These are phyloP conservation scores for Drosophila setosimentum DNA, from an alignment of 2,888 invertebrate species.

Conservation along the genomic window DNA sequence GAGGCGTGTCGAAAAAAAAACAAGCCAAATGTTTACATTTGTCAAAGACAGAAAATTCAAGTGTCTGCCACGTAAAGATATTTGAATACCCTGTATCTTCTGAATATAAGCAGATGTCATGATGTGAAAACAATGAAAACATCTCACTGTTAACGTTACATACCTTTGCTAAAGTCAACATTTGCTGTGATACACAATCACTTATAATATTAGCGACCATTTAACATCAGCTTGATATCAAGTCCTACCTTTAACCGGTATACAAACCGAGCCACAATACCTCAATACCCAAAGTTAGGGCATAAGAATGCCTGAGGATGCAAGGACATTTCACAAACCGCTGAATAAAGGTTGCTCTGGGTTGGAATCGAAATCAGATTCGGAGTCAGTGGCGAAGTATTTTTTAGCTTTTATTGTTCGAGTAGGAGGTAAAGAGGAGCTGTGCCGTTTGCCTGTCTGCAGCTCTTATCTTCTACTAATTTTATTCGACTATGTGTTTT, in stretches of 20 bases:
- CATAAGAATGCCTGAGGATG: constrained; percentile 4
- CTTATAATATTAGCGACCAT: not conserved
- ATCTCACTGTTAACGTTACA: not conserved
- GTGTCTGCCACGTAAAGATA: not conserved
- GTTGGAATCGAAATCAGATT: constrained; percentile 10
- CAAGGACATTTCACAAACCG: not conserved
- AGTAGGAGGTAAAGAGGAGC: not conserved
- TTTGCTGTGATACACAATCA: too few relatives aligned
- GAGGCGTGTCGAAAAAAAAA: constrained; percentile 22
- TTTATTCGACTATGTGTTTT: constrained; percentile 36
- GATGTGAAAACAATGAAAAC: not conserved
- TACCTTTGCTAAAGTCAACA: not conserved
- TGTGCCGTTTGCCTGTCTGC: constrained; percentile 28
- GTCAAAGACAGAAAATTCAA: constrained; percentile 58
- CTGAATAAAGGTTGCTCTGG: constrained; percentile 32
- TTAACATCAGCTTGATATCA: not conserved
- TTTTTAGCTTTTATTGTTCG: constrained; percentile 4
- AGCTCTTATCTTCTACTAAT: constrained; percentile 41
- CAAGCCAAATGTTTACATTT: constrained; percentile 69
- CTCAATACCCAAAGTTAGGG: constrained; percentile 3
- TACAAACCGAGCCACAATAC: not conserved
- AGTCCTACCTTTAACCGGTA: not conserved
- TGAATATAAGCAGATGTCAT: not conserved
- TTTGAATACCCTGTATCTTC: constrained; percentile 15
- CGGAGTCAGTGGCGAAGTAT: constrained; percentile 7